Conservation (phyloP, 2,888 invertebrate genomes). For the Nudaria mundana region DNA sequence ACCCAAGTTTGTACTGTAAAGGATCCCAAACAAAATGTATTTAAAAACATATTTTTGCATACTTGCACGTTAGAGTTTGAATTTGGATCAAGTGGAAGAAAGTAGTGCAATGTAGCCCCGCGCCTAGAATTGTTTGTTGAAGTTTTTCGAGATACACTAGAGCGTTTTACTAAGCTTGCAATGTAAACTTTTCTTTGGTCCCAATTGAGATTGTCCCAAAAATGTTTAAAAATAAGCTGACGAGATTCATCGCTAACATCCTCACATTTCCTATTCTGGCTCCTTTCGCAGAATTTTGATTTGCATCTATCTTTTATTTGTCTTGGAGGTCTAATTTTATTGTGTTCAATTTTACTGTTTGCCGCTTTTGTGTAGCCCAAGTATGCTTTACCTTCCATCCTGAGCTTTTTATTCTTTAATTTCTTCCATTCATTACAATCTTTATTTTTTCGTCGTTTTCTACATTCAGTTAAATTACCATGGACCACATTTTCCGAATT, state of each 20-base stretch:
- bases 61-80: slow-evolving; percentile 7
- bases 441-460: too few species aligned
- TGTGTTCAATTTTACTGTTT: slow-evolving; percentile 10
- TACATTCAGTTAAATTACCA: too few species aligned
- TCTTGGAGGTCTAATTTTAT: slow-evolving; percentile 6
- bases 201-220: slow-evolving; percentile 28
- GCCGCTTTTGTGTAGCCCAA: slow-evolving; percentile 18
- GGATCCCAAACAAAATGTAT: slow-evolving; percentile 18
- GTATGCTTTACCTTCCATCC: background rate
- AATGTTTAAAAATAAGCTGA: slow-evolving; percentile 14
- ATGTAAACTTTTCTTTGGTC: slow-evolving; percentile 24
- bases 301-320: slow-evolving; percentile 10
- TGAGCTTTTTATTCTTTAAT: too few species aligned
- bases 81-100: too few species aligned
- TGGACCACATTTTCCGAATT: too few species aligned
- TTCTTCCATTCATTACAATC: too few species aligned
- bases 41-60: slow-evolving; percentile 21
- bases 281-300: slow-evolving; percentile 23
- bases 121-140: slow-evolving; percentile 13
- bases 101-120: background rate
- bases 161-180: slow-evolving; percentile 18
- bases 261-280: slow-evolving; percentile 9
- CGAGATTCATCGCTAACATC: slow-evolving; percentile 18
- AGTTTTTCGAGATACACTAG: slow-evolving; percentile 18
- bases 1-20: slow-evolving; percentile 23